Evolutionary conservation across 1,140 invertebrate species (phyloP).

Genomic region (Lepidostoma basale): DNA sequence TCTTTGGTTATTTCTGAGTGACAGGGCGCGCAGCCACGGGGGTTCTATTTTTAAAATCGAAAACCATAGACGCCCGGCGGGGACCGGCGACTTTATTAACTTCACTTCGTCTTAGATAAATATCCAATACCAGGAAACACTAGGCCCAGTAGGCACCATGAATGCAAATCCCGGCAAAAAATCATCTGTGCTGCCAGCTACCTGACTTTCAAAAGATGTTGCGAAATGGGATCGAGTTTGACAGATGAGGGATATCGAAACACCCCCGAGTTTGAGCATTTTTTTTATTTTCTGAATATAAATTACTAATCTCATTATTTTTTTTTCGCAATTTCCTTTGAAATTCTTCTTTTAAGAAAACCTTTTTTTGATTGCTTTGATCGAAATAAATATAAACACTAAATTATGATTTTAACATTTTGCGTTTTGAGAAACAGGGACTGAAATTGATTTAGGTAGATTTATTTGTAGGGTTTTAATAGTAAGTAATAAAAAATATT

Average conservation of each 20-base stretch:
- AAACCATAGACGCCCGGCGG: conserved; percentile 11
- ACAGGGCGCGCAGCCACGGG: conserved; percentile 16
- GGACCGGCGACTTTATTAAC: conserved; percentile 14
- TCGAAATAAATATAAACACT: too few relatives aligned
- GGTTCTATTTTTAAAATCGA: conserved; percentile 35
- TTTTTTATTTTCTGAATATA: too few relatives aligned
- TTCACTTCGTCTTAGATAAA: conserved; percentile 18
- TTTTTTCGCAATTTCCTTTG: too few relatives aligned
- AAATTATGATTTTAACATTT: too few relatives aligned
- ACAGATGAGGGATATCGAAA: conserved; percentile 18
- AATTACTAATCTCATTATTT: too few relatives aligned
- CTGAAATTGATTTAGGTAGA: too few relatives aligned
- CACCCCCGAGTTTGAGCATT: conserved; percentile 21
- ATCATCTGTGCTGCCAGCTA: conserved; percentile 4
- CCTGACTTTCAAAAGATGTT: conserved; percentile 31
- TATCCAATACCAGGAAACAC: neutral
- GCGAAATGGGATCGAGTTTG: conserved; percentile 35
- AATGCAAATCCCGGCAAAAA: conserved; percentile 36
- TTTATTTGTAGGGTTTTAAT: too few relatives aligned
- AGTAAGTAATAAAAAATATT: too few relatives aligned
- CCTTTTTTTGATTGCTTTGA: too few relatives aligned
- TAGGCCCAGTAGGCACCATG: conserved; percentile 1
- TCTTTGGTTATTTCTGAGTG: conserved; percentile 30
- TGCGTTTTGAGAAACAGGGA: too few relatives aligned
- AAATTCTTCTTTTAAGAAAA: too few relatives aligned